Evolutionary conservation across 2,888 invertebrate species (phyloP).

Genomic region (Plebejus argus): DNA sequence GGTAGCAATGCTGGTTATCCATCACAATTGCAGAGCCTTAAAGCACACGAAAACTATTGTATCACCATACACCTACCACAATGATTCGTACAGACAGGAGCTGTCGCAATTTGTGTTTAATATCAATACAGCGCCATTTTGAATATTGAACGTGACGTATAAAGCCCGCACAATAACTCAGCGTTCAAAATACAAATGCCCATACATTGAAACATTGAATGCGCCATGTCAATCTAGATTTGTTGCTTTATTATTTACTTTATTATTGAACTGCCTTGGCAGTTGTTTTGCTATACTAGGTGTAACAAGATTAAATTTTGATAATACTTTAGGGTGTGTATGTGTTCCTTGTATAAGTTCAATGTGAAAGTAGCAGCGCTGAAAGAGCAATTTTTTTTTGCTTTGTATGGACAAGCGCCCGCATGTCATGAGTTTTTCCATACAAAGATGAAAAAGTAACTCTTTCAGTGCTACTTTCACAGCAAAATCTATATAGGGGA

Average conservation of each 20-base stretch:
- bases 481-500: no score
- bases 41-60: background rate
- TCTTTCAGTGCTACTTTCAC: no score
- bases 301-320: no score
- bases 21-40: background rate
- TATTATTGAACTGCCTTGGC: no score
- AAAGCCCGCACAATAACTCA: background rate
- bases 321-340: no score
- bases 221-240: background rate
- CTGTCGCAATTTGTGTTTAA: slow-evolving; percentile 12
- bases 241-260: background rate
- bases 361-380: no score
- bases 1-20: background rate
- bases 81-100: background rate
- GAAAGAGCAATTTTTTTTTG: no score
- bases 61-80: background rate
- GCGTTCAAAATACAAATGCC: background rate
- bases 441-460: no score
- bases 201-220: background rate
- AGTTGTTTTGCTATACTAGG: no score
- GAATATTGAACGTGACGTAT: background rate
- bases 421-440: no score
- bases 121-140: slow-evolving; percentile 13
- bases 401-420: no score
- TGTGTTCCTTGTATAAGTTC: no score